Evolutionary conservation across 2,113 vertebrate species (phyloP), one percentile per base, ranked within the genome.

Genomic region (Oceanites oceanicus): DNA sequence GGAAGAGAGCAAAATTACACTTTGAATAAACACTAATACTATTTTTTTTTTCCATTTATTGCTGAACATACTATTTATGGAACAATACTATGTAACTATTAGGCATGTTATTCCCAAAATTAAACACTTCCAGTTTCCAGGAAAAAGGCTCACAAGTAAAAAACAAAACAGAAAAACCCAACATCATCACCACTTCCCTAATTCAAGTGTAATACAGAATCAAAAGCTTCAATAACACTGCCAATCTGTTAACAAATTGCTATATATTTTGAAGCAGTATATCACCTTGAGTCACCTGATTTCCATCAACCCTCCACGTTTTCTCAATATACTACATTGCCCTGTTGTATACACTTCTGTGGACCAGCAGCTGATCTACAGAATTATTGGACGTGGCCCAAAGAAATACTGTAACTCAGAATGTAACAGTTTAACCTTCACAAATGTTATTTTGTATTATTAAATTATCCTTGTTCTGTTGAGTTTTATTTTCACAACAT

Each of bases 1-100:
- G 83, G 47, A 96, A 97, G 88, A 98, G 65, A 98, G 44, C 66
- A 96, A 49, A 86, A 90, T 96, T 84, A 92, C 16, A 79, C 40
- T 91, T 42, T 44, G 65, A 27, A 86, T 34, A 40, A 27, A 42
- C 11, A 50, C 36, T 40, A 59, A 65, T 56, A 53, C 26, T n/a
- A 7, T n/a, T n/a, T 15, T 44, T 44, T 44, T 50, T 77, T 67
- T 79, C 14, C n/a, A 96, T 13, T 86, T 90, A 77, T 44, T 93
- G 44, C 36, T 86, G 5, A 90, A 49, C 8, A 32, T 14, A 14
- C 8, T 50, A 38, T 30, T 42, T n/a, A 59, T 29, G 30, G 23
- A 77, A 78, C 6, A 15, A 29, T 18, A 49, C 16, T 68, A 27
- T 17, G 8, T n/a, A 89, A 84, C 23, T 49, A 85, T 47, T 47